Percentiles rank a stretch among this genome's conserved stretches.
Conservation (phyloP, 2,888 invertebrate genomes). For the Neoascia interrupta region DNA sequence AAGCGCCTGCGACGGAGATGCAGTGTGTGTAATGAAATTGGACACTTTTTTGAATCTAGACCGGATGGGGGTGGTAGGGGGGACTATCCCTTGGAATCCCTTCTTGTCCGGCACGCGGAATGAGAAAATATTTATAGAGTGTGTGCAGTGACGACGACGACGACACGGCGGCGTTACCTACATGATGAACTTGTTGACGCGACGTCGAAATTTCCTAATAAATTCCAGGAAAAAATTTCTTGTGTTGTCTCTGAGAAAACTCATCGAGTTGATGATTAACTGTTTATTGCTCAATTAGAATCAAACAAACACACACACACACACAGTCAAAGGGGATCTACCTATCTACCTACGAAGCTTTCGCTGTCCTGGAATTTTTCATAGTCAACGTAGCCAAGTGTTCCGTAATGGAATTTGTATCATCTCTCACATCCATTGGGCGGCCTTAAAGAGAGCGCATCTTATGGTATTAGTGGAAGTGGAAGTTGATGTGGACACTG, state of each 20-base stretch:
- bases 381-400: slow-evolving; percentile 14
- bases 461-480: no score
- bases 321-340: neutral
- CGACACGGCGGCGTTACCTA: slow-evolving; percentile 17
- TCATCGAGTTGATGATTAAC: slow-evolving; percentile 52
- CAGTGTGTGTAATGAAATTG: slow-evolving; percentile 54
- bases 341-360: no score
- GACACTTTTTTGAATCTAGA: slow-evolving; percentile 62
- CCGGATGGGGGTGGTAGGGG: slow-evolving; percentile 49
- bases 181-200: slow-evolving; percentile 51
- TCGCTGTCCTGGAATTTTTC: slow-evolving; percentile 54
- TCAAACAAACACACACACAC: slow-evolving; percentile 15
- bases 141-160: slow-evolving; percentile 33
- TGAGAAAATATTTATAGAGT: slow-evolving; percentile 48
- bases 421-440: slow-evolving; percentile 27
- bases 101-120: neutral
- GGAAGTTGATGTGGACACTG: slow-evolving; percentile 34
- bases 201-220: slow-evolving; percentile 60
- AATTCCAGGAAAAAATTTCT: slow-evolving; percentile 42
- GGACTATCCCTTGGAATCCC: slow-evolving; percentile 17
- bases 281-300: slow-evolving; percentile 68
- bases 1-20: neutral
- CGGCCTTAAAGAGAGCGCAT: no score
- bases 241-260: slow-evolving; percentile 29
- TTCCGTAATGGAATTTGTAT: slow-evolving; percentile 37